Conservation (phyloP, 2,113 vertebrate species). For the Sardina pilchardus region DNA sequence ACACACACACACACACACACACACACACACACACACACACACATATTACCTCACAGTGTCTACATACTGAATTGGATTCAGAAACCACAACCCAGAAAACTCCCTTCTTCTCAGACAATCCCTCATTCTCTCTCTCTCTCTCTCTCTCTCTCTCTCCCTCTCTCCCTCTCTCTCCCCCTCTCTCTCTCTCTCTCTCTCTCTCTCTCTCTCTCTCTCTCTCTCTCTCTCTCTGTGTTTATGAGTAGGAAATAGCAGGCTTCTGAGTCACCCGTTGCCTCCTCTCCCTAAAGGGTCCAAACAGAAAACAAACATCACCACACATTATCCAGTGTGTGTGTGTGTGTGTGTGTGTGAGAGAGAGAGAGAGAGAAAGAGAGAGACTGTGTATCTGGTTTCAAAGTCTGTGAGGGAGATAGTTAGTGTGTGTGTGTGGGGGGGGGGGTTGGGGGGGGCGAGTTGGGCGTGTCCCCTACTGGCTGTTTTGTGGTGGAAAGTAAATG, state of each 20-base stretch:
- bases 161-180: neutral
- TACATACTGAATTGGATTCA: too few species aligned
- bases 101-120: neutral
- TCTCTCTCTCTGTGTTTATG: neutral
- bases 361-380: too few species aligned
- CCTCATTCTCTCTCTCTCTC: neutral
- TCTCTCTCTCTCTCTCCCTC: neutral
- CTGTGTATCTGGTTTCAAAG: too few species aligned
- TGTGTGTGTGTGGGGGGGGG: constrained; percentile 12
- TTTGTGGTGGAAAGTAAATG: neutral
- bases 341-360: neutral
- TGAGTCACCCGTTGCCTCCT: constrained; percentile 44
- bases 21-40: too few species aligned
- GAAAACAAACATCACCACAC: neutral
- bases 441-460: too few species aligned
- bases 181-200: neutral
- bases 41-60: neutral
- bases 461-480: too few species aligned
- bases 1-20: too few species aligned
- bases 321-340: neutral
- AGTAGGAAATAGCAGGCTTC: constrained; percentile 47
- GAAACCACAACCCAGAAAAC: neutral
- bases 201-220: neutral
- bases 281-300: constrained; percentile 29
- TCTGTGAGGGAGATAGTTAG: neutral